These are phyloP conservation scores for Haliaeetus albicilla DNA, from an alignment of 2,797 vertebrate species.

Conservation along the genomic window DNA sequence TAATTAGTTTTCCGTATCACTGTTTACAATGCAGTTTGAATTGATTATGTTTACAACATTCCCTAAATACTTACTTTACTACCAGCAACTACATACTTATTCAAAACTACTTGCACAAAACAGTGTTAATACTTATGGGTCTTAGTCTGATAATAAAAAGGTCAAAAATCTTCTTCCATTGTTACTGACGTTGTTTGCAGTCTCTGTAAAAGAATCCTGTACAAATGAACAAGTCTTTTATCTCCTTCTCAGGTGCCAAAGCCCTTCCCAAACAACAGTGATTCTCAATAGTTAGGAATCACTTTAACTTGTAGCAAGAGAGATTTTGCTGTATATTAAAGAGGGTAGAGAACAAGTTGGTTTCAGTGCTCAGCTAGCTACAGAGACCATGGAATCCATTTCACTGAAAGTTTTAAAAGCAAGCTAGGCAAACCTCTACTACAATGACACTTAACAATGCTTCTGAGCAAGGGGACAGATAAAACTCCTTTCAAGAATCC, in stretches of 20 bases:
- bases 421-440: neutral
- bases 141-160: neutral
- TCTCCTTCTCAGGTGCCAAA: neutral
- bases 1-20: slow-evolving; percentile 72
- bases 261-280: accelerated
- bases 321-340: neutral
- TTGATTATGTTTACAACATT: slow-evolving; percentile 41
- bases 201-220: neutral
- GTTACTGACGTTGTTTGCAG: neutral
- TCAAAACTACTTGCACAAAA: neutral
- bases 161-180: neutral
- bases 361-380: neutral
- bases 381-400: neutral
- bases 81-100: neutral
- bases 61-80: slow-evolving; percentile 59
- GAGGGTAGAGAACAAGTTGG: neutral
- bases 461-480: neutral
- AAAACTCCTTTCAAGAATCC: neutral
- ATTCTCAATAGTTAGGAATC: neutral
- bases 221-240: neutral
- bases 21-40: slow-evolving; percentile 82
- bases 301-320: neutral
- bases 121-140: neutral
- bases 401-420: neutral
- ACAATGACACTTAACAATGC: neutral